Base-by-base conservation (phyloP, 2,888 invertebrate genomes). In the Eugnorisma glareosa region DNA sequence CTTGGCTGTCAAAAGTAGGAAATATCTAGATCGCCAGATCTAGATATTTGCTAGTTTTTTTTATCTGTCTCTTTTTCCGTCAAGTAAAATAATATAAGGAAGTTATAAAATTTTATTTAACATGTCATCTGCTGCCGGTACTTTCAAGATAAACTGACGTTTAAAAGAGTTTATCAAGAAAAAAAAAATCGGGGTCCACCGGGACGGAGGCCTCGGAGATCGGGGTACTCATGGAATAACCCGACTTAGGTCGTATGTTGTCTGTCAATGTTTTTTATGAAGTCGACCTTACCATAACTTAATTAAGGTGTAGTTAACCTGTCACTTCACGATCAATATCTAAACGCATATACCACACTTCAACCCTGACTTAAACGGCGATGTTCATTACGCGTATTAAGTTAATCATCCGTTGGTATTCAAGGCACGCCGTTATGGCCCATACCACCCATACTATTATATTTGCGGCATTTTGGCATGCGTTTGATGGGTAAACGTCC, bases 351-450 rank as follows among this genome's bases (percentile, higher is more conserved):
- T n/a, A 71, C 28, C 43, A 28, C 57, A 63, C 57, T 37, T 71
- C 74, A 57, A 76, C 66, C 71, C 73, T n/a, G n/a, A 69, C 70
- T 74, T 72, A 72, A 86, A 67, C 43, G 73, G 31, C 48, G 43
- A 84, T 87, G 85, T 85, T 85, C 87, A 85, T 87, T 87, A 77
- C 11, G 54, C 40, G 86, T 63, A 75, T 87, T 81, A 67, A 82
- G 67, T 86, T 86, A 79, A 83, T 86, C 70, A 86, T 76, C 59
- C 67, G 66, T 43, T 43, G 69, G 79, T 67, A 83, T 88, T 81
- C 88, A 40, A 67, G 54, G 72, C 79, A 79, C 74, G 68, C 31
- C 37, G 51, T 71, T 64, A 86, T 59, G 61, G 57, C 31, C 48
- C 66, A 43, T 59, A 76, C 28, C 35, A 66, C 67, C 64, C 75